phyloP scores from a whole-genome alignment of 2,888 invertebrate genomes.

The Trichopoda pennipes region DNA sequence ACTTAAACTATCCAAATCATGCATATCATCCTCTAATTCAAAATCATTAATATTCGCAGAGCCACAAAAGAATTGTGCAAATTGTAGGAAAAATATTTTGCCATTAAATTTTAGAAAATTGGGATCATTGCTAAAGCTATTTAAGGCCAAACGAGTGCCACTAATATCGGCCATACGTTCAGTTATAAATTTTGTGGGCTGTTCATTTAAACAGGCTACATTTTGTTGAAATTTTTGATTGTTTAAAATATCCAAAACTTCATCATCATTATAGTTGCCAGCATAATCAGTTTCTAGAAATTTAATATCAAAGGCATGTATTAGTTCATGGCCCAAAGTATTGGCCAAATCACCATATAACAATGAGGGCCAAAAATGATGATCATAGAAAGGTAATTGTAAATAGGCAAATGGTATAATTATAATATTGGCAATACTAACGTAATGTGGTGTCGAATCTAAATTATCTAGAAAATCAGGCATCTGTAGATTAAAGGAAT shows the following conservation, averaged over 20 bases:
- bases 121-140: constrained; percentile 72
- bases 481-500: constrained; percentile 73
- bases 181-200: constrained; percentile 70
- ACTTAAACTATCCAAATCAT: constrained; percentile 74
- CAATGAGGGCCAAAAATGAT: constrained; percentile 75
- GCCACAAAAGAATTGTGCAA: constrained; percentile 77
- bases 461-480: constrained; percentile 74
- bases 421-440: constrained; percentile 73
- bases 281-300: constrained; percentile 73
- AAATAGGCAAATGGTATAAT: constrained; percentile 75
- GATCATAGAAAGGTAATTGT: constrained; percentile 73
- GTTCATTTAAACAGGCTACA: constrained; percentile 71
- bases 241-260: constrained; percentile 29
- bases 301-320: constrained; percentile 75
- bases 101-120: constrained; percentile 69
- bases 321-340: constrained; percentile 76
- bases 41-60: constrained; percentile 39
- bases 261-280: constrained; percentile 70
- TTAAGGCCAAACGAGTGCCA: constrained; percentile 74
- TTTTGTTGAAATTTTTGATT: constrained; percentile 69
- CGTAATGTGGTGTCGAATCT: constrained; percentile 75
- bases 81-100: constrained; percentile 75
- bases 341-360: constrained; percentile 76
- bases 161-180: constrained; percentile 76
- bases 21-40: constrained; percentile 70